These are phyloP conservation scores for Rhabdornis inornatus DNA, from an alignment of 2,113 vertebrate species.

Conservation along the genomic window DNA sequence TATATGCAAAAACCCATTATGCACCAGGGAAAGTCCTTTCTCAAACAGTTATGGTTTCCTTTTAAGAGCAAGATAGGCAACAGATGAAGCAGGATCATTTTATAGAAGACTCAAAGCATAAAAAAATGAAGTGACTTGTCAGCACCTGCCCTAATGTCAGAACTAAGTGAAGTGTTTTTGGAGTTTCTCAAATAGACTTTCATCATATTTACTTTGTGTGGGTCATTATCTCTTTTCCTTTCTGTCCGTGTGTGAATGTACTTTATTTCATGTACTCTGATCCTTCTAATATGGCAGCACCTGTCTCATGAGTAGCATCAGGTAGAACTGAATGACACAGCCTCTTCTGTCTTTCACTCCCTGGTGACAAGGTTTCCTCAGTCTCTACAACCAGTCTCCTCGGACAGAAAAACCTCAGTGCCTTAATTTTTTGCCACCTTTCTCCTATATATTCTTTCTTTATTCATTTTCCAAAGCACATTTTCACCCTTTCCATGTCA, in stretches of 20 bases:
- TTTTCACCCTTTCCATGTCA: not conserved
- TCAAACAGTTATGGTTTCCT: not conserved
- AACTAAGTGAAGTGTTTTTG: not conserved
- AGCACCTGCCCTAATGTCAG: not conserved
- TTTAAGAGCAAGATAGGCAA: not conserved
- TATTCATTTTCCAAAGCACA: not conserved
- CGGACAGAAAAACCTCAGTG: not conserved
- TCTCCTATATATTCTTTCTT: not conserved
- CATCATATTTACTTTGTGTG: not conserved
- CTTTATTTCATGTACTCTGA: accelerated
- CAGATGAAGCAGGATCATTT: not conserved
- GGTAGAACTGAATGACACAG: not conserved
- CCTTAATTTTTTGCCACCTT: not conserved
- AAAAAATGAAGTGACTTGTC: not conserved
- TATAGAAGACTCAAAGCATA: not conserved
- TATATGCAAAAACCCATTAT: not conserved
- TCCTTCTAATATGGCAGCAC: not conserved
- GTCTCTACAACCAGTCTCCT: not conserved
- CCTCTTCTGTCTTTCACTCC: not conserved
- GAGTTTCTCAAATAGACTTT: not conserved
- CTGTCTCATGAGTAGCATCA: accelerated
- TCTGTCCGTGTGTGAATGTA: not conserved
- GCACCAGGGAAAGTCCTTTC: not conserved
- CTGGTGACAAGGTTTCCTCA: not conserved
- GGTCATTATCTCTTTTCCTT: not conserved